Percentiles rank a stretch among this genome's conserved stretches.
These are phyloP conservation scores for Phyllotis vaccarum DNA, from an alignment of 2,797 vertebrate species.

Conservation along the genomic window DNA sequence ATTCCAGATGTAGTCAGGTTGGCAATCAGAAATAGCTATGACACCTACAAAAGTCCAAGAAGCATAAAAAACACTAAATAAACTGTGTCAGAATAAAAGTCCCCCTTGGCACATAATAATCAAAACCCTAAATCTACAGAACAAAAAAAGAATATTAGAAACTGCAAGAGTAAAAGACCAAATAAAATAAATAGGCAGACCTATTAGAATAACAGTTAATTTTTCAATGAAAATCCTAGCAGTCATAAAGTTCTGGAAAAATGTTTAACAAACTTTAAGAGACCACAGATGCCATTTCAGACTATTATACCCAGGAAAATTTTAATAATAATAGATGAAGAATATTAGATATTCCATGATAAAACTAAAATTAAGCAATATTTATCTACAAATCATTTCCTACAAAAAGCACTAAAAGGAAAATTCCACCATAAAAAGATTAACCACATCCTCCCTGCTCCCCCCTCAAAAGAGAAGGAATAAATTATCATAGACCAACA, in stretches of 20 bases:
- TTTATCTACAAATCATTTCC: neutral
- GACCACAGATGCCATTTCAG: neutral
- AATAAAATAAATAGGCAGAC: neutral
- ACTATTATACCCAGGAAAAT: neutral
- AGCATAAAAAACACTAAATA: neutral
- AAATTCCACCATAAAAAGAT: neutral
- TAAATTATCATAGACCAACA: neutral
- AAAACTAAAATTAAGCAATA: neutral
- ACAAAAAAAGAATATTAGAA: no score
- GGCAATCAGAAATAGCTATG: neutral
- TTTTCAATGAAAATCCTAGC: neutral
- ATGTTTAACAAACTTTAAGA: neutral
- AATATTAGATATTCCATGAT: neutral
- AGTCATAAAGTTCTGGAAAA: neutral
- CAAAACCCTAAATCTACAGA: no score
- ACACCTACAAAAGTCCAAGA: neutral
- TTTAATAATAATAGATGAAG: neutral
- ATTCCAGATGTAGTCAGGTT: neutral
- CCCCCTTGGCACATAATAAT: no score
- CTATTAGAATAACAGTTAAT: neutral
- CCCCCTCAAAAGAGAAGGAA: neutral
- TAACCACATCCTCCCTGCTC: no score
- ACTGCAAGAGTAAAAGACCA: neutral
- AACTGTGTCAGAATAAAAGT: neutral
- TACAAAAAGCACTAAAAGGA: neutral